A percentile compares a stretch with the other conserved stretches of the same genome.
phyloP scores from a whole-genome alignment of 1,140 invertebrate genomes.

The Drosophila watanabei region DNA sequence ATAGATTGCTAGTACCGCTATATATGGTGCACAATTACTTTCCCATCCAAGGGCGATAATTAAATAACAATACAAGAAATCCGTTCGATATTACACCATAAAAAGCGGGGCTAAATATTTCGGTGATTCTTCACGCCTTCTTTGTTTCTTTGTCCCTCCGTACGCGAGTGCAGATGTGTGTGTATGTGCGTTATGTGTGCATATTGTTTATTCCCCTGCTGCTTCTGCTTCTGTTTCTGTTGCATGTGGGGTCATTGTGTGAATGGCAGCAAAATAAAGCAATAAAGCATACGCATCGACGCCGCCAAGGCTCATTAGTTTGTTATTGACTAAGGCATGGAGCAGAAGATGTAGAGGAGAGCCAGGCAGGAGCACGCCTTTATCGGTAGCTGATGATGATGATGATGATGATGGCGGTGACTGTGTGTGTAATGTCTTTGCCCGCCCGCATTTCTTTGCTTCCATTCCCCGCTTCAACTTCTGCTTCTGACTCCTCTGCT shows the following conservation, averaged over 20 bases:
- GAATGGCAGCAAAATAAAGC: constrained; percentile 77
- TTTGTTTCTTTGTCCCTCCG: constrained; percentile 1
- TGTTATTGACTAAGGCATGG: constrained; percentile 75
- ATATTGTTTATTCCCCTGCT: constrained; percentile 41
- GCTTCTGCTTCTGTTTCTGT: constrained; percentile 35
- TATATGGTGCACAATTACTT: constrained; percentile 38
- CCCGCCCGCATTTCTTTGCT: constrained; percentile 69
- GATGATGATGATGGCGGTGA: constrained; percentile 55
- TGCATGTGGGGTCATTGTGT: constrained; percentile 82
- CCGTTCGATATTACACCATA: constrained; percentile 54
- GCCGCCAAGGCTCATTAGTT: constrained; percentile 81
- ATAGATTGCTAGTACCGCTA: constrained; percentile 20
- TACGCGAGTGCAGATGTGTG: background rate
- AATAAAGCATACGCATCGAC: constrained; percentile 70
- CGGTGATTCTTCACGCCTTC: constrained; percentile 55
- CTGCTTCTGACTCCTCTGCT: constrained; percentile 34
- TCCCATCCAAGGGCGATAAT: constrained; percentile 52
- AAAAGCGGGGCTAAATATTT: constrained; percentile 29
- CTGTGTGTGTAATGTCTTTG: constrained; percentile 53
- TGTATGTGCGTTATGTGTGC: constrained; percentile 19
- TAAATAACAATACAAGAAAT: constrained; percentile 57
- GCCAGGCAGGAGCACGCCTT: constrained; percentile 53
- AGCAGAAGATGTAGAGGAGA: constrained; percentile 28
- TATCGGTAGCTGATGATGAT: constrained; percentile 76
- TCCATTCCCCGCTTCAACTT: background rate